A percentile compares a stretch with the other conserved stretches of the same genome.
Evolutionary conservation across 2,113 vertebrate species (phyloP).

Genomic region (Psilopogon haemacephalus): DNA sequence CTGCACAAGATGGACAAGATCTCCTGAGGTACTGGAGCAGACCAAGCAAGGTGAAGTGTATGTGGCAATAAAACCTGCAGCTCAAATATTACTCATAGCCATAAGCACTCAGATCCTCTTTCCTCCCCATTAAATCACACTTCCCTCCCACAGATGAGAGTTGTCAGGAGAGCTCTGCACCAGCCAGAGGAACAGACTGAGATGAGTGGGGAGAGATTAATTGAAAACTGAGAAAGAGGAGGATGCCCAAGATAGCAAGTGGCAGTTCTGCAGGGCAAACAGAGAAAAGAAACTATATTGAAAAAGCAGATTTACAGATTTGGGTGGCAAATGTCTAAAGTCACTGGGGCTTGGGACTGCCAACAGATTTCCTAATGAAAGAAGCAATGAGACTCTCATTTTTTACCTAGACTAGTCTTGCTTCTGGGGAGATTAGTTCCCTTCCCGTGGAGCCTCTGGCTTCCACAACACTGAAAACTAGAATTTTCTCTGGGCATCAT

Average conservation of each 20-base stretch:
- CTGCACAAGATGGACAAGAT: not conserved
- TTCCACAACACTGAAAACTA: not conserved
- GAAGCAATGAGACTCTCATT: not conserved
- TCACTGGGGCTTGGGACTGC: not conserved
- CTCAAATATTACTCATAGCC: not conserved
- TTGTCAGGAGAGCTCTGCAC: not conserved
- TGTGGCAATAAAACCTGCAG: not conserved
- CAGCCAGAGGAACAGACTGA: slow-evolving; percentile 9
- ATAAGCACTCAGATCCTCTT: not conserved
- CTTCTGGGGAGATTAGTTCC: not conserved
- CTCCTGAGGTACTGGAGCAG: not conserved
- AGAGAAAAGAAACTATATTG: slow-evolving; percentile 1
- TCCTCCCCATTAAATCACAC: not conserved
- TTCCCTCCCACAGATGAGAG: slow-evolving; percentile 16
- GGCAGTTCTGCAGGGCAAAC: slow-evolving; percentile 36
- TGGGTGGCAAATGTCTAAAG: not conserved
- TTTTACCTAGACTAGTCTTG: not conserved
- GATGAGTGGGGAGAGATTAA: slow-evolving; percentile 50
- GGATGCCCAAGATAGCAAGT: slow-evolving; percentile 4
- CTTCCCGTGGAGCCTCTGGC: not conserved
- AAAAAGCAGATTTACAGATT: not conserved
- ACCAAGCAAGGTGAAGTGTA: not conserved
- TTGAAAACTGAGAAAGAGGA: slow-evolving; percentile 33
- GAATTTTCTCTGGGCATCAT: not conserved
- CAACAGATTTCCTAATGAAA: not conserved